Evolutionary conservation across 2,113 vertebrate species (phyloP), one percentile per base, ranked within the genome.

Genomic region (Protobothrops mucrosquamatus): DNA sequence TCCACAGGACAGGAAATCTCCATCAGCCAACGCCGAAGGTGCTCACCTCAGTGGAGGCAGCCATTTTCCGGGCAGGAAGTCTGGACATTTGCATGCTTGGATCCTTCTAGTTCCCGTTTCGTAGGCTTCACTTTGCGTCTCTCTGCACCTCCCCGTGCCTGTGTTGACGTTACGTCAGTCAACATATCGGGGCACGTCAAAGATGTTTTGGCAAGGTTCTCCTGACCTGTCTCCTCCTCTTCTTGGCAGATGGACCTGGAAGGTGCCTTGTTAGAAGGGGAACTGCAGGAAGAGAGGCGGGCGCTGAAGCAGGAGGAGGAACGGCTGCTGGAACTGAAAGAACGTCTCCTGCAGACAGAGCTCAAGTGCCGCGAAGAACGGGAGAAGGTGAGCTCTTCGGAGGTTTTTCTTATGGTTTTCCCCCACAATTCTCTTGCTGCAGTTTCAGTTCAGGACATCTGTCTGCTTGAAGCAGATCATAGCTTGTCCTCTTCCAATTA

Each of bases 161-260:
- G 8, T 11, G 9, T 23, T 11, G 59, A 7, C 11, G 61, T 23
- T 81, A 57, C 87, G 52, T 88, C 1, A 51, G 56, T 52, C 93
- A 29, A 86, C 14, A 34, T 26, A 29, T 39, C 12, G 3, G 4
- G 8, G 0, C 34, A 12, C 8, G 34, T 22, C 22, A 14, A 64
- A 64, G 81, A 89, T 48, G 54, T 85, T 46, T 39, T 51, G 56
- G 23, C 15, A 15, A 48, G n/a, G 24, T 24, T 22, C 29, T 39
- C 59, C 46, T 86, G 24, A 93, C n/a, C n/a, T 52, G 88, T n/a
- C 52, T 74, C 51, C 69, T 56, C 18, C 69, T 56, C 18, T 90
- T 48, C 89, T 89, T 3, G 2, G 52, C 97, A 99, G 98, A 96
- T 99, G 96, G 98, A 99, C 97, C 97, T 99, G 97, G 98, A 99